phyloP scores from a whole-genome alignment of 1,140 invertebrate genomes.

The Brachionus koreanus region DNA sequence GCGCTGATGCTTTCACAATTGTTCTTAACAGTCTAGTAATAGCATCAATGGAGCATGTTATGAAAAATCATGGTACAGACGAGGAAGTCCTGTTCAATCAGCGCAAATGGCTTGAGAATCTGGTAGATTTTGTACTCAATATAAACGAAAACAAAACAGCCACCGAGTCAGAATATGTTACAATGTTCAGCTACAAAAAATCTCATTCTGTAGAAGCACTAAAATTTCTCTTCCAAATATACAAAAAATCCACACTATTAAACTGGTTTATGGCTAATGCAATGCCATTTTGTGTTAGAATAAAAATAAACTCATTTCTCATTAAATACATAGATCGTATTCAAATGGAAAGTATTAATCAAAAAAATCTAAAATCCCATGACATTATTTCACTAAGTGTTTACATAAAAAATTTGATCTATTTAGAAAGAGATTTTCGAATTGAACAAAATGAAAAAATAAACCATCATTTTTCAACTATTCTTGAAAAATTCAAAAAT shows the following conservation, averaged over 20 bases:
- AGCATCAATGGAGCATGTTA: background rate
- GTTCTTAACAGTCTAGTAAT: background rate
- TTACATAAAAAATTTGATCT: background rate
- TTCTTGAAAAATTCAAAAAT: background rate
- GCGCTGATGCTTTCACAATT: background rate
- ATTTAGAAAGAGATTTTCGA: background rate
- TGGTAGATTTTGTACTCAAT: conserved; percentile 32
- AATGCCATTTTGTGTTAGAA: background rate
- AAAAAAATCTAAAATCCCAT: background rate
- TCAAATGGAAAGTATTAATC: background rate
- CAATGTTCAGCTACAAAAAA: conserved; percentile 16
- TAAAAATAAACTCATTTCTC: conserved; percentile 20
- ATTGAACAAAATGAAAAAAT: conserved; percentile 11
- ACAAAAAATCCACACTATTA: background rate
- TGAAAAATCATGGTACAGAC: background rate
- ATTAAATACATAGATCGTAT: conserved; percentile 30
- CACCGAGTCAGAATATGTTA: conserved; percentile 10
- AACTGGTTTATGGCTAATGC: background rate
- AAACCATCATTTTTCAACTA: background rate
- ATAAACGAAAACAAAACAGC: conserved; percentile 37
- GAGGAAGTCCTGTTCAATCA: background rate
- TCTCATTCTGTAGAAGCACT: background rate
- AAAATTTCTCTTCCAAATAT: conserved; percentile 22
- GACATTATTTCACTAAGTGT: background rate
- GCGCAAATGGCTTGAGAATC: conserved; percentile 16